Percentiles rank a stretch among this genome's conserved stretches.
Conservation (phyloP, 2,797 vertebrate species). For the Sebastes vulpes region DNA sequence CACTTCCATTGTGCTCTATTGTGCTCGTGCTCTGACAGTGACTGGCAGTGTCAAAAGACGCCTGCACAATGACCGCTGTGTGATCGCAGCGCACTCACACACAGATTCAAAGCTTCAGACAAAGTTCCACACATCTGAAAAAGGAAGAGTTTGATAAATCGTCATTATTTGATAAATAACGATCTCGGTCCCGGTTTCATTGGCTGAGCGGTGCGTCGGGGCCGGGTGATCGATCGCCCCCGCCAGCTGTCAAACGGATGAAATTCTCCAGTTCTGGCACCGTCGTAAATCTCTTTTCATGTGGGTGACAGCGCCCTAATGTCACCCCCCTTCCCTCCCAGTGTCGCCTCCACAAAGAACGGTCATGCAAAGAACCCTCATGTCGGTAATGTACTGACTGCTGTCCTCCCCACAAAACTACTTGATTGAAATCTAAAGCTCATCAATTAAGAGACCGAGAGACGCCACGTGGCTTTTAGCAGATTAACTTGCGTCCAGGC, state of each 20-base stretch:
- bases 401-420: conserved; percentile 26
- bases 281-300: conserved; percentile 68
- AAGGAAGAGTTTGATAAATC: conserved; percentile 30
- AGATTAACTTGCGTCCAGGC: conserved; percentile 49
- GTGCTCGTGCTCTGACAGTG: conserved; percentile 13
- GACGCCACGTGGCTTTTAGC: conserved; percentile 31
- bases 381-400: conserved; percentile 25
- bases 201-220: conserved; percentile 41
- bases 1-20: conserved; percentile 19
- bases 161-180: conserved; percentile 60
- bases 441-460: conserved; percentile 47
- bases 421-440: conserved; percentile 64
- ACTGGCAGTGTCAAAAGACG: conserved; percentile 24
- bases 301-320: conserved; percentile 51
- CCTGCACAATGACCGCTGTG: conserved; percentile 15
- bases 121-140: conserved; percentile 14
- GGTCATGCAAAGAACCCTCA: conserved; percentile 19
- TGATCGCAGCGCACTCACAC: background rate
- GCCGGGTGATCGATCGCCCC: conserved; percentile 64
- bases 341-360: conserved; percentile 27
- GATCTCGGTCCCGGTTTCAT: conserved; percentile 45
- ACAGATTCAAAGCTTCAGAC: background rate
- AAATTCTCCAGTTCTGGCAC: conserved; percentile 64
- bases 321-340: conserved; percentile 10
- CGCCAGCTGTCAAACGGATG: conserved; percentile 67